Evolutionary conservation across 2,888 invertebrate species (phyloP).

Genomic region (Ochlodes sylvanus): DNA sequence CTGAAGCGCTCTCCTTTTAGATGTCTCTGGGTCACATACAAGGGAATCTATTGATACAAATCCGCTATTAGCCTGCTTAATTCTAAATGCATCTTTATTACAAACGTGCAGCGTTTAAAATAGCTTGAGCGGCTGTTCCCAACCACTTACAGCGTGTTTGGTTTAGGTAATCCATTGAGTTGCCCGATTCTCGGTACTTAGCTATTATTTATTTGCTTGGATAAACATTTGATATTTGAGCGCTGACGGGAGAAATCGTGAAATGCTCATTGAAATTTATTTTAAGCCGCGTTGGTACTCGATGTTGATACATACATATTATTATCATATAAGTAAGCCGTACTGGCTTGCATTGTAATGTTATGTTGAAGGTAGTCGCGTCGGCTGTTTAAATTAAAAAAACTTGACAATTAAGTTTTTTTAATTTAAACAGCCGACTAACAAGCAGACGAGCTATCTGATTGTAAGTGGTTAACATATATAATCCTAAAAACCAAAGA

Average conservation of each 20-base stretch:
- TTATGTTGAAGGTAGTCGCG: no score
- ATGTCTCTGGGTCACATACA: constrained; percentile 74
- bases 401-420: no score
- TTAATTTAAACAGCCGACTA: no score
- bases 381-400: no score
- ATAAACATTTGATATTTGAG: constrained; percentile 52
- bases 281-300: constrained; percentile 10
- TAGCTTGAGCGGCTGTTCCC: not conserved
- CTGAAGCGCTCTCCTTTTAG: constrained; percentile 65
- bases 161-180: constrained; percentile 54
- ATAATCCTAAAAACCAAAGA: no score
- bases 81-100: constrained; percentile 27
- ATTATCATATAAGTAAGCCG: no score
- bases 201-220: constrained; percentile 53
- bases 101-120: constrained; percentile 25
- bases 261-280: constrained; percentile 28
- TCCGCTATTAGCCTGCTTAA: constrained; percentile 34
- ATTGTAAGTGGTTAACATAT: no score
- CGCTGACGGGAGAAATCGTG: constrained; percentile 31
- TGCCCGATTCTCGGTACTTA: constrained; percentile 50
- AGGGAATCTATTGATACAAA: constrained; percentile 67
- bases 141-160: constrained; percentile 51
- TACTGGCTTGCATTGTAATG: no score
- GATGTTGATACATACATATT: constrained; percentile 20
- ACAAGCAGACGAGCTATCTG: no score